Conservation (phyloP, 2,113 vertebrate species). For the Phrynosoma blainvillii region DNA sequence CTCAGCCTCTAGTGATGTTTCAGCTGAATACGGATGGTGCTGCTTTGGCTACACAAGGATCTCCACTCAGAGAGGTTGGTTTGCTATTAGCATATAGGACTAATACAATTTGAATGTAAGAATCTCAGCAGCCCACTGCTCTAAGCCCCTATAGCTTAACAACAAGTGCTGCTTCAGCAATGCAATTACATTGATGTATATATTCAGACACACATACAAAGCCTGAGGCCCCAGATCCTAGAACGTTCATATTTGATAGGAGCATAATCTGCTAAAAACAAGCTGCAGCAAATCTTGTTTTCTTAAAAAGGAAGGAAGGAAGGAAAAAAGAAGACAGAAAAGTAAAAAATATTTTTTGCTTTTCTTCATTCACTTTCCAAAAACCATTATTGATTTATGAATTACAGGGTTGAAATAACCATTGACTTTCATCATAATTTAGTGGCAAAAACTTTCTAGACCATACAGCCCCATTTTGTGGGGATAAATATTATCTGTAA, state of each 20-base stretch:
- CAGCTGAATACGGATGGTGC: no score
- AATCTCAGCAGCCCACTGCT: not conserved
- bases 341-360: constrained; percentile 1
- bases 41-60: not conserved
- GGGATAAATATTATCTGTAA: not conserved
- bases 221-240: not conserved
- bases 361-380: constrained; percentile 13
- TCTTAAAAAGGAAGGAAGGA: not conserved
- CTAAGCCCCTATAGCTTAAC: not conserved
- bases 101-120: not conserved
- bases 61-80: not conserved
- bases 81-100: not conserved
- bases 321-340: no score
- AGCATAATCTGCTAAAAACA: not conserved
- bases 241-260: not conserved
- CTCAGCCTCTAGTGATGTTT: not conserved
- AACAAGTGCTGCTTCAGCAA: rapidly evolving
- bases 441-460: not conserved
- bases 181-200: rapidly evolving
- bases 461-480: not conserved
- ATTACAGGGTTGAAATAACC: constrained; percentile 20
- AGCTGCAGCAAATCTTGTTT: constrained; percentile 9
- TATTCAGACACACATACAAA: not conserved
- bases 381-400: constrained; percentile 20
- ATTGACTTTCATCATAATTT: constrained; percentile 6